Percentiles rank a stretch among this genome's conserved stretches.
phyloP scores from a whole-genome alignment of 2,797 vertebrate species.

The Crenichthys baileyi region DNA sequence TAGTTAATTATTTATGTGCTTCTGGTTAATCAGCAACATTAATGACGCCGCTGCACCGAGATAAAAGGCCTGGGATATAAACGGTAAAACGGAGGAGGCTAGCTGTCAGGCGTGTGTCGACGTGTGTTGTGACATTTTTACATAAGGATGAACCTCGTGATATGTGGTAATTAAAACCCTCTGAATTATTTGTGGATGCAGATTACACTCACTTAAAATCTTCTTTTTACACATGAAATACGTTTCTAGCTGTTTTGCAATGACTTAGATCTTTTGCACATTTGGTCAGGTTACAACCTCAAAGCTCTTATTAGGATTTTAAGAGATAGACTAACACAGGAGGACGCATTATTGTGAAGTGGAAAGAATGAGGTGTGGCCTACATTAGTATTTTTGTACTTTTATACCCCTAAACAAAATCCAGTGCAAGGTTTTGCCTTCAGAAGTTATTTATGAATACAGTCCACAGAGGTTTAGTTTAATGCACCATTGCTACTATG shows the following conservation, averaged over 20 bases:
- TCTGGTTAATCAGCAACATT: conserved; percentile 74
- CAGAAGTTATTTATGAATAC: too few species aligned
- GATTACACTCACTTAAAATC: not conserved
- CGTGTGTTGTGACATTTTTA: conserved; percentile 22
- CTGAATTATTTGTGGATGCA: not conserved
- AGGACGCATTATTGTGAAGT: not conserved
- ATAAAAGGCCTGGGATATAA: conserved; percentile 46
- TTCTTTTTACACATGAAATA: not conserved
- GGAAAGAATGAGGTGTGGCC: too few species aligned
- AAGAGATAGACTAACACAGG: not conserved
- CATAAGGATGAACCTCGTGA: not conserved
- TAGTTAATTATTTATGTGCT: conserved; percentile 77
- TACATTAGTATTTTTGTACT: too few species aligned
- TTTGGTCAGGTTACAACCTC: not conserved
- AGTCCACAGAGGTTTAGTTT: too few species aligned
- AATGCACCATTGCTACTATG: too few species aligned
- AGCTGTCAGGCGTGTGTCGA: conserved; percentile 6
- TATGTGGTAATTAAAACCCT: conserved; percentile 2
- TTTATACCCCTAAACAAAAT: too few species aligned
- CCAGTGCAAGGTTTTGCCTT: too few species aligned
- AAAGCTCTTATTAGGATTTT: not conserved
- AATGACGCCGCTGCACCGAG: conserved; percentile 37
- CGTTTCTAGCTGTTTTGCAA: not conserved
- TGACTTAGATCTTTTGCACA: not conserved
- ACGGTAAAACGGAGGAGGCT: not conserved